Evolutionary conservation across 2,888 invertebrate genomes (phyloP).

Genomic region (Hartigia nigra): DNA sequence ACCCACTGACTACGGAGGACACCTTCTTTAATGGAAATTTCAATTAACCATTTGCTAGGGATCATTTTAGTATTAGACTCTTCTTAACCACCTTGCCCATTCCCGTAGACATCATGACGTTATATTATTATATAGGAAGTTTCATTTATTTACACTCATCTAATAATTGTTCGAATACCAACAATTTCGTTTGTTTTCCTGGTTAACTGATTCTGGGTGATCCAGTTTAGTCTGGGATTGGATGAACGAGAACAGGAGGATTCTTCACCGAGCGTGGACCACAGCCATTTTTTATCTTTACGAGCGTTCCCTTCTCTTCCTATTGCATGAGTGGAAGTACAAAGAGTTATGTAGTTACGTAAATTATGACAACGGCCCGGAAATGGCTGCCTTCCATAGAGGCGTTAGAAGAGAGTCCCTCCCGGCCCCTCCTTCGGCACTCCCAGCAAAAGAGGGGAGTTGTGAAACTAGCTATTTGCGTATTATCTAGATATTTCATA

Average conservation of each 20-base stretch:
- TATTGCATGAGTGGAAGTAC: slow-evolving; percentile 56
- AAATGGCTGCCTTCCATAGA: slow-evolving; percentile 37
- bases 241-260: background rate
- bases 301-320: slow-evolving; percentile 44
- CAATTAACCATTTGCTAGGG: background rate
- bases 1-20: background rate
- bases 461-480: background rate
- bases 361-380: slow-evolving; percentile 51
- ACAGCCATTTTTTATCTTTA: slow-evolving; percentile 60
- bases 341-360: slow-evolving; percentile 60
- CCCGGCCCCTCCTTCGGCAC: too few relatives aligned
- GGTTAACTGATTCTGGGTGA: background rate
- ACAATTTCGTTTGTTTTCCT: background rate
- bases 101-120: background rate
- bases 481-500: background rate
- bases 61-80: background rate
- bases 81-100: too few relatives aligned
- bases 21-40: background rate
- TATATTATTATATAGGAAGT: background rate
- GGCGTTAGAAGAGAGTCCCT: background rate
- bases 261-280: slow-evolving; percentile 27
- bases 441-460: background rate
- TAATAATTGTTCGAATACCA: background rate
- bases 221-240: background rate
- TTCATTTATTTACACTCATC: background rate